phyloP scores from a whole-genome alignment of 2,113 vertebrate species.

The Pterophyllum scalare region DNA sequence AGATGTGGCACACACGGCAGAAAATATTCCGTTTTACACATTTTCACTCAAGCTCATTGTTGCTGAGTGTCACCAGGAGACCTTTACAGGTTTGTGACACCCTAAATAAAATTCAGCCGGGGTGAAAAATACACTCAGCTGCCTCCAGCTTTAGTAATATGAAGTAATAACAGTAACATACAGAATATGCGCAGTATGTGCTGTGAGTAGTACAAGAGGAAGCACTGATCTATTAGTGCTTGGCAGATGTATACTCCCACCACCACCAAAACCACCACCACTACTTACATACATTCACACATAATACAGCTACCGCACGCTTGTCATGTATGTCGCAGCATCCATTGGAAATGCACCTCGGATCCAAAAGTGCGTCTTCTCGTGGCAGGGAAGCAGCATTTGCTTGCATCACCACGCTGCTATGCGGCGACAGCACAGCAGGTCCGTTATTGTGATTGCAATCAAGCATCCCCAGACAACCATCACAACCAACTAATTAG shows the following conservation, averaged over 20 bases:
- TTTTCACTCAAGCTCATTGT: constrained; percentile 31
- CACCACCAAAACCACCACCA: neutral
- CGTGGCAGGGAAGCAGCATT: neutral
- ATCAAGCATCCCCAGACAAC: constrained; percentile 56
- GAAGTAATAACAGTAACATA: neutral
- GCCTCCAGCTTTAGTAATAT: neutral
- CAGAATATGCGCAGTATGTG: neutral
- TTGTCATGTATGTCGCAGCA: neutral
- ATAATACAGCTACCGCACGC: neutral
- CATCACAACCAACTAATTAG: constrained; percentile 54
- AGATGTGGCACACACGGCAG: constrained; percentile 52
- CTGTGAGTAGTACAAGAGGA: constrained; percentile 36
- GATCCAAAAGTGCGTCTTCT: neutral
- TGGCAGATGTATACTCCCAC: constrained; percentile 33
- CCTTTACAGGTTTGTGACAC: constrained; percentile 14
- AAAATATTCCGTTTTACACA: constrained; percentile 62
- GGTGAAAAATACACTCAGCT: neutral
- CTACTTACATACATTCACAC: neutral
- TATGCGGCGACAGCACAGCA: constrained; percentile 6
- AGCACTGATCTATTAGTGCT: constrained; percentile 39
- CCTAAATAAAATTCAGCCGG: constrained; percentile 6
- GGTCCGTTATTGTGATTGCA: constrained; percentile 48
- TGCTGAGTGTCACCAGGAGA: constrained; percentile 3
- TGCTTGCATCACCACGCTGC: constrained; percentile 11
- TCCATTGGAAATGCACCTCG: neutral